These are phyloP conservation scores for Orientallactaga sibirica DNA, from an alignment of 2,797 vertebrate genomes.

Conservation along the genomic window DNA sequence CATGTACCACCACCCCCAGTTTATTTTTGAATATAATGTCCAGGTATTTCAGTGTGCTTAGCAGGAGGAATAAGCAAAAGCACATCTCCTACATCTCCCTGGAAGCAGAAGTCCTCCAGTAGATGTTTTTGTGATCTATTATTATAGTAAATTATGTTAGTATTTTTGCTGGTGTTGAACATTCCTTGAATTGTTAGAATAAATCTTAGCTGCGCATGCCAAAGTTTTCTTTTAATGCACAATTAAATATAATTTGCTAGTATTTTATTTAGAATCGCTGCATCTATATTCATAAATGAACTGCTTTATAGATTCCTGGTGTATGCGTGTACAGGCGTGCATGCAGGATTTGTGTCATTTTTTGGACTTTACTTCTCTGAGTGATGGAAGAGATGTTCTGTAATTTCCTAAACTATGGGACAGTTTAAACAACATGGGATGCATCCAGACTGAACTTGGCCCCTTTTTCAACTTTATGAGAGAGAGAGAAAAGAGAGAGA, in stretches of 20 bases:
- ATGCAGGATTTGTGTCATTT: background rate
- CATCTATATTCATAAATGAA: slow-evolving; percentile 35
- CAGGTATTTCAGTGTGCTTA: background rate
- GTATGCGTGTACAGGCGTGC: background rate
- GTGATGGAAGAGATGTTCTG: background rate
- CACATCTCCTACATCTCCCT: background rate
- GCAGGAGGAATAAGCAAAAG: background rate
- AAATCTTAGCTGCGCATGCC: slow-evolving; percentile 2
- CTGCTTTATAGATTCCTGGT: slow-evolving; percentile 21
- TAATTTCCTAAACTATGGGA: background rate
- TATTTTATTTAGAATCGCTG: slow-evolving; percentile 62
- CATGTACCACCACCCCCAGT: too few species aligned
- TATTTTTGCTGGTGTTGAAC: slow-evolving; percentile 35
- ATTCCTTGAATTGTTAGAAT: background rate
- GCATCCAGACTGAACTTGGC: background rate
- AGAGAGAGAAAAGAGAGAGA: too few species aligned
- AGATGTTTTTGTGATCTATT: background rate
- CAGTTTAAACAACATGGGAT: background rate
- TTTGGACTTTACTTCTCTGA: background rate
- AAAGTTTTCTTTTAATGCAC: slow-evolving; percentile 1
- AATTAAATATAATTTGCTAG: slow-evolving; percentile 56
- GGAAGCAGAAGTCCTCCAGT: slow-evolving; percentile 20
- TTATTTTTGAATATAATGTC: background rate
- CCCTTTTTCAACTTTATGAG: too few species aligned
- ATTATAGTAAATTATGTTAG: slow-evolving; percentile 39